phyloP scores from a whole-genome alignment of 1,140 invertebrate species.

The Druon quercuslanigerum region DNA sequence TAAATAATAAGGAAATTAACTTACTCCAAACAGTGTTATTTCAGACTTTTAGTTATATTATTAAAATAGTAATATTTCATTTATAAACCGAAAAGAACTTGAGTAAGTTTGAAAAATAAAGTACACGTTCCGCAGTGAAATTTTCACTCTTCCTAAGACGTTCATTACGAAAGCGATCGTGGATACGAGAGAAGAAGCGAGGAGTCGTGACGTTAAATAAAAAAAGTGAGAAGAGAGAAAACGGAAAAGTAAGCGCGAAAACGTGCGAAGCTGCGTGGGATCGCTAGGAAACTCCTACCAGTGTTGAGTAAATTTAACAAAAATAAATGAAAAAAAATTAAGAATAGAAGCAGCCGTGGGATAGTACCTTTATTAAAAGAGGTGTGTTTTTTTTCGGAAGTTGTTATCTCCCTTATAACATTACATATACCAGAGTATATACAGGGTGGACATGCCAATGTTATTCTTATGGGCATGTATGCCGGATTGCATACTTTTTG shows the following conservation, averaged over 20 bases:
- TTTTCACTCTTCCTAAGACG: slow-evolving; percentile 26
- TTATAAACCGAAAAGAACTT: not conserved
- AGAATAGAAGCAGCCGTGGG: slow-evolving; percentile 5
- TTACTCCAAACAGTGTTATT: too few relatives aligned
- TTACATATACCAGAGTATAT: too few relatives aligned
- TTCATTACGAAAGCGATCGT: slow-evolving; percentile 19
- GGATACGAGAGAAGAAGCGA: slow-evolving; percentile 13
- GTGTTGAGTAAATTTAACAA: slow-evolving; percentile 11
- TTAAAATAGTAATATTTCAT: too few relatives aligned
- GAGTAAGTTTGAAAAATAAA: not conserved
- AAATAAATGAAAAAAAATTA: slow-evolving; percentile 1
- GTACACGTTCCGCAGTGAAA: slow-evolving; percentile 19
- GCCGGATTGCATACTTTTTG: too few relatives aligned
- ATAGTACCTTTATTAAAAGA: slow-evolving; percentile 15
- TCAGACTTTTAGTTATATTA: too few relatives aligned
- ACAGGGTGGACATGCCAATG: too few relatives aligned
- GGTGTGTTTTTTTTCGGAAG: not conserved
- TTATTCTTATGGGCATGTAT: too few relatives aligned
- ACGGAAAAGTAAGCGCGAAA: slow-evolving; percentile 22
- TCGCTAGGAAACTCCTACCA: not conserved
- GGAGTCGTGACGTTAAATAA: slow-evolving; percentile 5
- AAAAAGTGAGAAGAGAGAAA: not conserved
- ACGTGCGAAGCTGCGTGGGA: slow-evolving; percentile 20
- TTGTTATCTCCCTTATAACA: not conserved
- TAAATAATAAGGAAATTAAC: too few relatives aligned